Percentiles rank a stretch among this genome's conserved stretches.
These are phyloP conservation scores for Neosalanx taihuensis DNA, from an alignment of 2,797 vertebrate species.

Conservation along the genomic window DNA sequence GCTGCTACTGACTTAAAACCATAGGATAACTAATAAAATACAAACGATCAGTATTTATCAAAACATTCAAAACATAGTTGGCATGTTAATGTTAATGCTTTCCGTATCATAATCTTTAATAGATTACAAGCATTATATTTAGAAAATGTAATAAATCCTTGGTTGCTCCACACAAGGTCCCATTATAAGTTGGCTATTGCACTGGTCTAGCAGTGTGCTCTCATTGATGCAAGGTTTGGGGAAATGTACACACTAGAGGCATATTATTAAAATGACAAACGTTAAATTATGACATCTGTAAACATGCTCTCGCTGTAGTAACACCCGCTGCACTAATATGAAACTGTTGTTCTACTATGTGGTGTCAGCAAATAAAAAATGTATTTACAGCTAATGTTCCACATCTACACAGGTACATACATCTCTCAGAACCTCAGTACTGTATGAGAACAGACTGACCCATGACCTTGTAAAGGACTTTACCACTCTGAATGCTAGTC, in stretches of 20 bases:
- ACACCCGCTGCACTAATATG: conserved; percentile 29
- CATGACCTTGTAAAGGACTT: background rate
- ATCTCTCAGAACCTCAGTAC: background rate
- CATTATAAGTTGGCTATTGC: conserved; percentile 30
- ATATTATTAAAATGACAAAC: conserved; percentile 16
- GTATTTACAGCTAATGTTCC: conserved; percentile 22
- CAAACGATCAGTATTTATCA: conserved; percentile 40
- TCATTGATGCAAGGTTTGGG: conserved; percentile 15
- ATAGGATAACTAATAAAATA: background rate
- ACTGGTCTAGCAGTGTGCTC: conserved; percentile 9
- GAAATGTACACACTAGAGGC: conserved; percentile 12
- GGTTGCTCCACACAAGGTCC: conserved; percentile 20
- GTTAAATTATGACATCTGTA: conserved; percentile 43
- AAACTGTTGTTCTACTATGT: conserved; percentile 27
- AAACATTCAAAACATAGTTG: conserved; percentile 49
- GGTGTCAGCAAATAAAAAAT: conserved; percentile 17
- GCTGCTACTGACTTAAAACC: background rate
- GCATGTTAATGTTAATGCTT: conserved; percentile 39
- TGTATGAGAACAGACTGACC: background rate
- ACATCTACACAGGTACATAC: conserved; percentile 12
- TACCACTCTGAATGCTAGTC: conserved; percentile 11
- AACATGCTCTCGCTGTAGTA: conserved; percentile 48
- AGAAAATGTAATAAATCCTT: conserved; percentile 23
- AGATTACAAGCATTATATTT: conserved; percentile 23
- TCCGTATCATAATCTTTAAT: conserved; percentile 24